Evolutionary conservation across 2,797 vertebrate species (phyloP).

Genomic region (Acrossocheilus wenchowensis): DNA sequence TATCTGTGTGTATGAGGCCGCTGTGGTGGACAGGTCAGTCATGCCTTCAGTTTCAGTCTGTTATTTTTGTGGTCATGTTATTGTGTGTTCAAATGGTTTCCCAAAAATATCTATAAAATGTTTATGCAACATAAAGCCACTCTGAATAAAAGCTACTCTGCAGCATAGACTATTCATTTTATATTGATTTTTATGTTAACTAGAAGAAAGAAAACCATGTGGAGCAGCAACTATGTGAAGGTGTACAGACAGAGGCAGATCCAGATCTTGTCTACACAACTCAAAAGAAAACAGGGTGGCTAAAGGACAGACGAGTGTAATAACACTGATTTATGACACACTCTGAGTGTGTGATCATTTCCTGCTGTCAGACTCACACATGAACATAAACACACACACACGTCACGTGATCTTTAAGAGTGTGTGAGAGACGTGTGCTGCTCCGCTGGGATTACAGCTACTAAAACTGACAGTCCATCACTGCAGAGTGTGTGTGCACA

Average conservation of each 20-base stretch:
- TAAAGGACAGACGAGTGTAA: neutral
- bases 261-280: neutral
- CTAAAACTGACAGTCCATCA: constrained; percentile 13
- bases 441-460: neutral
- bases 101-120: neutral
- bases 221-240: neutral
- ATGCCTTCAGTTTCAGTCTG: neutral
- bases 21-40: neutral
- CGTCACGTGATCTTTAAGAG: constrained; percentile 3
- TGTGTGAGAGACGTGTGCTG: constrained; percentile 20
- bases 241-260: neutral
- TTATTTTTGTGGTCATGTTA: neutral
- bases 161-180: neutral
- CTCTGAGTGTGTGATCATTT: constrained; percentile 2
- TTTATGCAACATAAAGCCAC: neutral
- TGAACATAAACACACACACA: constrained; percentile 15
- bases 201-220: neutral
- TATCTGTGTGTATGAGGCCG: neutral
- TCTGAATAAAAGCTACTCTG: neutral
- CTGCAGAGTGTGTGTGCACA: constrained; percentile 15
- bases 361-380: constrained; percentile 5
- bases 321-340: neutral
- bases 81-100: neutral
- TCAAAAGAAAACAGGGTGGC: neutral
- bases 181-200: neutral